phyloP scores from a whole-genome alignment of 2,797 vertebrate species.

The Neomorphus geoffroyi region DNA sequence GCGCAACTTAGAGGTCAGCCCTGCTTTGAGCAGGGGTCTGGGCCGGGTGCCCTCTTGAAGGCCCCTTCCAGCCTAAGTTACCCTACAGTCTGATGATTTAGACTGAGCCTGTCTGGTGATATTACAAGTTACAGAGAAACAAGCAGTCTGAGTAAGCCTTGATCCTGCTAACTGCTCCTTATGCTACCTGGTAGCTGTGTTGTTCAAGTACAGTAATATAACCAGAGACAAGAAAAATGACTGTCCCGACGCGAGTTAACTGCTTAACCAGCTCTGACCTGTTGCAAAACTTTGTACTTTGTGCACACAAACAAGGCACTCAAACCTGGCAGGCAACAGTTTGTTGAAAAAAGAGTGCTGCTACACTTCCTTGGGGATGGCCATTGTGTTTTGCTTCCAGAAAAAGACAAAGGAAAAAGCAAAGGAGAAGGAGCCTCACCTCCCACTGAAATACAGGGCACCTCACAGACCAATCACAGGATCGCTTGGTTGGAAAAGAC shows the following conservation, averaged over 20 bases:
- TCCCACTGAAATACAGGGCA: not conserved
- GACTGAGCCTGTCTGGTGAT: no score
- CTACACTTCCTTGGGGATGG: fast-evolving
- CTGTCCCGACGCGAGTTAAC: fast-evolving
- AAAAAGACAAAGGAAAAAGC: not conserved
- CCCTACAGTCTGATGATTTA: not conserved
- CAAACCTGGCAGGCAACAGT: not conserved
- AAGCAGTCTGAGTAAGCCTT: not conserved
- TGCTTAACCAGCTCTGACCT: not conserved
- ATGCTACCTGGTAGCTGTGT: fast-evolving
- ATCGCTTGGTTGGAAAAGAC: no score
- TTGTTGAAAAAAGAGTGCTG: fast-evolving
- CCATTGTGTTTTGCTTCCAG: not conserved
- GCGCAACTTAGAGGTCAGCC: not conserved
- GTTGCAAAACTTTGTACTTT: not conserved
- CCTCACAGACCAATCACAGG: not conserved
- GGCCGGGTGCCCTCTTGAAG: not conserved
- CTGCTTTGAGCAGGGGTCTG: not conserved
- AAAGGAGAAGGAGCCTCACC: not conserved
- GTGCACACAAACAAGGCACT: not conserved
- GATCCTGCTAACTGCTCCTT: not conserved
- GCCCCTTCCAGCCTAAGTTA: not conserved
- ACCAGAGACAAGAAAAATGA: not conserved
- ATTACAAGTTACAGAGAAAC: not conserved
- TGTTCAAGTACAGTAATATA: not conserved